phyloP scores from a whole-genome alignment of 1,140 invertebrate genomes.

The Chironomus tepperi region DNA sequence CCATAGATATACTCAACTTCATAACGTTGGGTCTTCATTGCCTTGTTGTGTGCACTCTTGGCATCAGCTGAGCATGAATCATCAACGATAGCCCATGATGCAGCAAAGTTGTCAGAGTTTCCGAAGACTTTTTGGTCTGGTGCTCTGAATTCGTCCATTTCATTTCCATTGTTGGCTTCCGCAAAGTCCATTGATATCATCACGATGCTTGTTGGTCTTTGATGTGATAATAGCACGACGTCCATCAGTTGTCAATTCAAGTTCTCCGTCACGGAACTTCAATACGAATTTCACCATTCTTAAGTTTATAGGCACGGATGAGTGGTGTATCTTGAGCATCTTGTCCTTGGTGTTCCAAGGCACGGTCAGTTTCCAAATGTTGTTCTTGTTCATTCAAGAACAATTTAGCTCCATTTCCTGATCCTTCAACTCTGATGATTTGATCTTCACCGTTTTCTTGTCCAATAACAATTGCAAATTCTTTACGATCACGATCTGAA shows the following conservation, averaged over 20 bases:
- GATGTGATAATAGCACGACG: constrained; percentile 42
- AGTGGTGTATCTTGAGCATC: constrained; percentile 33
- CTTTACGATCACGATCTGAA: constrained; percentile 34
- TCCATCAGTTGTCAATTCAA: constrained; percentile 48
- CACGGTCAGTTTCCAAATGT: constrained; percentile 29
- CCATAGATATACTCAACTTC: constrained; percentile 34
- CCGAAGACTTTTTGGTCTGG: constrained; percentile 47
- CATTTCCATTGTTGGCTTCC: constrained; percentile 50
- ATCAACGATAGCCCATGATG: constrained; percentile 45
- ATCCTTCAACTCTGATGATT: constrained; percentile 30
- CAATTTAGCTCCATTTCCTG: constrained; percentile 29
- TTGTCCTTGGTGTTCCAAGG: constrained; percentile 29
- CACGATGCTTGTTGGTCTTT: constrained; percentile 39
- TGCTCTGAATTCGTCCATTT: constrained; percentile 47
- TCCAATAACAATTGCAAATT: constrained; percentile 40
- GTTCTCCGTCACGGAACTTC: constrained; percentile 40
- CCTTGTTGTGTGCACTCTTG: constrained; percentile 36
- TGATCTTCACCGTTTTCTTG: constrained; percentile 26
- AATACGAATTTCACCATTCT: constrained; percentile 43
- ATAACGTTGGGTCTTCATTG: constrained; percentile 40
- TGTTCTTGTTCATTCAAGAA: constrained; percentile 37
- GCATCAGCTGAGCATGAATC: constrained; percentile 37
- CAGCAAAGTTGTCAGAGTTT: constrained; percentile 44
- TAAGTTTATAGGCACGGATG: constrained; percentile 44
- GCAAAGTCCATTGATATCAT: constrained; percentile 51